Percentiles rank a stretch among this genome's conserved stretches.
Evolutionary conservation across 1,140 invertebrate genomes (phyloP).

Genomic region (Sipha flava): DNA sequence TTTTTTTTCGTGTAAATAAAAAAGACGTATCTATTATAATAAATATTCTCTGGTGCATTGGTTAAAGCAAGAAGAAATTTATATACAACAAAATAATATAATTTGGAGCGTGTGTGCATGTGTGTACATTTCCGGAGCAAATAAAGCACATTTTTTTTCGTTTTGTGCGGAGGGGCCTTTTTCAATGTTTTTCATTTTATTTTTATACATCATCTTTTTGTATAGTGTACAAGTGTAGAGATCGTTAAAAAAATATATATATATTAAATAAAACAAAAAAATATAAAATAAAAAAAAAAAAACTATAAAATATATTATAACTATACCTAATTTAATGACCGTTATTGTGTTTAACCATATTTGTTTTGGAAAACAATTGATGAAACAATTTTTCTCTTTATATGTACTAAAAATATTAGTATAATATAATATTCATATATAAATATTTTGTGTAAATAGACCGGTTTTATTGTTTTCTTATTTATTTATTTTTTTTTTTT

Average conservation of each 20-base stretch:
- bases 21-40: too few relatives aligned
- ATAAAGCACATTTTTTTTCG: conserved; percentile 4
- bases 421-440: not conserved
- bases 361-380: not conserved
- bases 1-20: too few relatives aligned
- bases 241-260: conserved; percentile 22
- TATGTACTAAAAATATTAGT: not conserved
- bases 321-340: not conserved
- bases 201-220: conserved; percentile 29
- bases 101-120: not conserved
- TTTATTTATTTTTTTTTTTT: too few relatives aligned
- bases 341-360: not conserved
- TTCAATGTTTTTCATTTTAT: conserved; percentile 24
- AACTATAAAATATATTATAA: too few relatives aligned
- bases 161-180: conserved; percentile 28
- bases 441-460: not conserved
- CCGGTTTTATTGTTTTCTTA: not conserved
- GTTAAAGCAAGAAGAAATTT: conserved; percentile 26
- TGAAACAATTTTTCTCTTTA: not conserved
- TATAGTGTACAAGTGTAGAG: conserved; percentile 33
- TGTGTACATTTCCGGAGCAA: not conserved
- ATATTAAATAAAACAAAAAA: not conserved
- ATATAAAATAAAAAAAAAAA: not conserved
- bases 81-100: not conserved
- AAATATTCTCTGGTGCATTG: conserved; percentile 19